phyloP scores from a whole-genome alignment of 2,113 vertebrate genomes.

The Crypturellus undulatus region DNA sequence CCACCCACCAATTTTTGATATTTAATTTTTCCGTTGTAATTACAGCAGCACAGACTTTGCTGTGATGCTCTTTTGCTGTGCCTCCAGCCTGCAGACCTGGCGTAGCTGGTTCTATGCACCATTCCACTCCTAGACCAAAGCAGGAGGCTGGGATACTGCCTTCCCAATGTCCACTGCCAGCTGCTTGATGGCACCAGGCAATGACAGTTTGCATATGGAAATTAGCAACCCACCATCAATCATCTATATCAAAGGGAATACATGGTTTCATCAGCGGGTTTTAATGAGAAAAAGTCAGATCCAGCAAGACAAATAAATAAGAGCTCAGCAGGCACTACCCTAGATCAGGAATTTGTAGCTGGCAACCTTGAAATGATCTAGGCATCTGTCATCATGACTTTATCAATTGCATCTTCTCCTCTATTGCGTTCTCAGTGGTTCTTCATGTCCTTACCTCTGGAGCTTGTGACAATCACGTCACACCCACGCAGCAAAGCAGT shows the following conservation, averaged over 20 bases:
- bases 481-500: background rate
- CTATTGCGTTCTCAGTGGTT: accelerated
- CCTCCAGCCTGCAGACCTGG: background rate
- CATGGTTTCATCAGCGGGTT: background rate
- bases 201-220: background rate
- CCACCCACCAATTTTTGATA: accelerated
- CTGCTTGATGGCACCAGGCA: accelerated
- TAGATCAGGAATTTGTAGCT: background rate
- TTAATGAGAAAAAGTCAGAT: background rate
- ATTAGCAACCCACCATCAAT: background rate
- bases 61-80: background rate
- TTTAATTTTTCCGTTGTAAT: background rate
- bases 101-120: background rate
- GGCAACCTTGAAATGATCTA: background rate
- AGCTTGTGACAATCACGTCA: background rate
- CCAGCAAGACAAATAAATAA: background rate
- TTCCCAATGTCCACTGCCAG: background rate
- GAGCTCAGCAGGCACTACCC: accelerated
- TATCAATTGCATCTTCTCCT: background rate
- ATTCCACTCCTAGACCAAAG: background rate
- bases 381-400: background rate
- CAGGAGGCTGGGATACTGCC: background rate
- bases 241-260: background rate
- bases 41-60: background rate
- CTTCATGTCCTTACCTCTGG: background rate